Evolutionary conservation across 2,888 invertebrate species (phyloP).

Genomic region (Temnothorax ravouxi): DNA sequence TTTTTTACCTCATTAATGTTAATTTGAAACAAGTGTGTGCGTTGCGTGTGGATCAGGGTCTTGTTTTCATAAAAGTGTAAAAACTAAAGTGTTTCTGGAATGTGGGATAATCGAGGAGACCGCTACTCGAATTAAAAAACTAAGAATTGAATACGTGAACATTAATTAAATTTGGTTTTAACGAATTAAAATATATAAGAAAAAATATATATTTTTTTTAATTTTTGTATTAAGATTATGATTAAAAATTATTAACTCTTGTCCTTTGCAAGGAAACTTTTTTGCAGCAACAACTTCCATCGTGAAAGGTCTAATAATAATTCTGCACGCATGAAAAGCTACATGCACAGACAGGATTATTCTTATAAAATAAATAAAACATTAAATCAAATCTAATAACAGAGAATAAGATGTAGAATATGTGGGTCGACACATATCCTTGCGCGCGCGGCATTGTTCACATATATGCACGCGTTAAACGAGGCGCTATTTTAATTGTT

Average conservation of each 20-base stretch:
- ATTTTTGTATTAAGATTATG: not conserved
- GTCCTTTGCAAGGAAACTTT: not conserved
- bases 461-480: conserved; percentile 15
- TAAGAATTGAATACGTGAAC: not conserved
- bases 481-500: conserved; percentile 45
- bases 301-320: not conserved
- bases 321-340: not conserved
- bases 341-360: not conserved
- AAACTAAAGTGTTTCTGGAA: conserved; percentile 9
- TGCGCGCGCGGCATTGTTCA: conserved; percentile 6
- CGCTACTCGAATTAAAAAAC: not conserved
- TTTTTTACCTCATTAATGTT: conserved; percentile 52
- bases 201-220: not conserved
- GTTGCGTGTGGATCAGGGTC: not conserved
- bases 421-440: conserved; percentile 15
- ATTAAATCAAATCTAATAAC: not conserved
- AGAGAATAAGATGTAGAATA: not conserved
- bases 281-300: not conserved
- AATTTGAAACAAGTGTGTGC: conserved; percentile 13
- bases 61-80: not conserved
- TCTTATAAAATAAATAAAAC: not conserved
- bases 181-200: not conserved
- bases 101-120: not conserved
- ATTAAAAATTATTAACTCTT: not conserved
- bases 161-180: conserved; percentile 17